phyloP scores from a whole-genome alignment of 23 tunicate species.

The Styela clava region DNA sequence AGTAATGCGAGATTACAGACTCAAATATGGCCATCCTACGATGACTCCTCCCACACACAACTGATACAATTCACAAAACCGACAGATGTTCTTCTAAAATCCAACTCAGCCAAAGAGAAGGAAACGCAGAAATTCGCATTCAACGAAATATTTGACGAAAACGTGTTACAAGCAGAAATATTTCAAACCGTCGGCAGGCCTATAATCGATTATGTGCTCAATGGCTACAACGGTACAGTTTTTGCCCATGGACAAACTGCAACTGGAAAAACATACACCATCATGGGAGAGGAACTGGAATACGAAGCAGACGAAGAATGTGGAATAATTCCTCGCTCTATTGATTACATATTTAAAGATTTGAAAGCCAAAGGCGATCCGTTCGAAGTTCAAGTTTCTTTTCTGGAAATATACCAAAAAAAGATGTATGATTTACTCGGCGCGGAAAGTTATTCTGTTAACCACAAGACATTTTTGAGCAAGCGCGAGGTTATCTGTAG shows the following conservation, averaged over 20 bases:
- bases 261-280: conserved; percentile 90
- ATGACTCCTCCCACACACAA: not conserved
- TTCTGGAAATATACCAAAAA: conserved; percentile 82
- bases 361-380: conserved; percentile 19
- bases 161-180: conserved; percentile 46
- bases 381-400: conserved; percentile 44
- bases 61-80: conserved; percentile 8
- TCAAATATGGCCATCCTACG: conserved; percentile 4
- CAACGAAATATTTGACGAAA: conserved; percentile 60
- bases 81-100: not conserved
- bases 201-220: conserved; percentile 60
- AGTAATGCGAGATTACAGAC: not conserved
- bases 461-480: not conserved
- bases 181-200: conserved; percentile 61
- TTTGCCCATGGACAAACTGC: conserved; percentile 98
- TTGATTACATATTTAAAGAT: conserved; percentile 44
- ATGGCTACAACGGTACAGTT: conserved; percentile 91
- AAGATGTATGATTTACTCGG: conserved; percentile 57
- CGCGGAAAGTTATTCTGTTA: conserved; percentile 10
- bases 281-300: conserved; percentile 33
- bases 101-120: not conserved
- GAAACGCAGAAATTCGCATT: conserved; percentile 40
- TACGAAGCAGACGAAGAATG: not conserved
- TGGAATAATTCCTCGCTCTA: conserved; percentile 55
- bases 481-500: conserved; percentile 1